Base-by-base conservation (phyloP, 2,888 invertebrate genomes). In the Galerucella calmariensis region DNA sequence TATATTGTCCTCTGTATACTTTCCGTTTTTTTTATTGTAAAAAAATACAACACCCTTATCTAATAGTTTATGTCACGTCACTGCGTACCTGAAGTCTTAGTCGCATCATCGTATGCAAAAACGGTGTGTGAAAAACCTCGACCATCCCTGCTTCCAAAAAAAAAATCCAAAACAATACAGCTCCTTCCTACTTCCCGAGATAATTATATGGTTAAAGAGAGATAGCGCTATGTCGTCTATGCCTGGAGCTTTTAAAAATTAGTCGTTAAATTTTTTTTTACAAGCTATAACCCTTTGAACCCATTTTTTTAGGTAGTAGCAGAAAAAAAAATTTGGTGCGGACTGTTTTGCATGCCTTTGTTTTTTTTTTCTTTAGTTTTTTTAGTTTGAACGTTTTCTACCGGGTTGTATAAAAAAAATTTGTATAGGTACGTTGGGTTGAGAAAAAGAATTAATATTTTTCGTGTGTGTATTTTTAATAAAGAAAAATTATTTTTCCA, bases 241-340 rank as follows among this genome's bases (percentile, higher is more conserved):
- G 75, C 74, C 75, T 67, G 75, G 51, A 77, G 77, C 77, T 69
- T 66, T 73, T 46, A 56, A 76, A 75, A 79, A 79, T 76, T 75
- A 72, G 73, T 79, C 79, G 79, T 77, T 79, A 80, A 78, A 61
- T 72, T 79, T 79, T 76, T 77, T 78, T 77, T 77, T 62, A n/a
- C 35, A n/a, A 72, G 62, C 69, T 65, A 41, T 72, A 77, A 81
- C 80, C 78, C 78, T 77, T 78, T 78, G 66, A 69, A 75, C 76
- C 73, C 67, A 24, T 75, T 79, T 77, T 79, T 79, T 78, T 74
- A 56, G 75, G 77, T 73, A 77, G 79, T 77, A 78, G 78, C 66
- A 76, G 78, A 79, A 81, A 81, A 81, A 81, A 81, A 81, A 81
- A 63, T 69, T 72, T 51, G 67, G 74, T 74, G 70, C 65, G 71